phyloP scores from a whole-genome alignment of 2,797 vertebrate species.

The Myoxocephalus aenaeus region DNA sequence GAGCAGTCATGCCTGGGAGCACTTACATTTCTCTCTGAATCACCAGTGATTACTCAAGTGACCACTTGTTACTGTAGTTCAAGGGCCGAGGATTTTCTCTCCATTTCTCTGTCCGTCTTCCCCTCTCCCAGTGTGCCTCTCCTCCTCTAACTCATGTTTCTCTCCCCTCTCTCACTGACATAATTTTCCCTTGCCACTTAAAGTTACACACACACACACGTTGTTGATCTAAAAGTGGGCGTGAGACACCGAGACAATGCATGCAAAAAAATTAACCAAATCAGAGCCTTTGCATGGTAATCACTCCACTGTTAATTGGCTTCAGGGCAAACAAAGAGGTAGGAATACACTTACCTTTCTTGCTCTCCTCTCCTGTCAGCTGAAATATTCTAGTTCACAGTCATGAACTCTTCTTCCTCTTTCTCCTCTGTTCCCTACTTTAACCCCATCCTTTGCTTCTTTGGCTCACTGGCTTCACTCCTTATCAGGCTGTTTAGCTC shows the following conservation, averaged over 20 bases:
- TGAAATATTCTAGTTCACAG: constrained; percentile 41
- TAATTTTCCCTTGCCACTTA: constrained; percentile 75
- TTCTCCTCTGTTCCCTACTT: constrained; percentile 47
- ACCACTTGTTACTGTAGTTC: constrained; percentile 76
- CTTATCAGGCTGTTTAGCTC: constrained; percentile 33
- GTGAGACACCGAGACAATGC: constrained; percentile 47
- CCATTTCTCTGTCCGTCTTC: constrained; percentile 68
- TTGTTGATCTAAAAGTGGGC: constrained; percentile 63
- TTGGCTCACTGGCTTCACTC: constrained; percentile 26
- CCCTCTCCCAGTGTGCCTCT: constrained; percentile 63
- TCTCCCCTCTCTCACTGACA: constrained; percentile 73
- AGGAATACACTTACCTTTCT: constrained; percentile 65
- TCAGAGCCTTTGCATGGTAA: constrained; percentile 43
- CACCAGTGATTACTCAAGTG: constrained; percentile 79
- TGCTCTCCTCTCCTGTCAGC: constrained; percentile 48
- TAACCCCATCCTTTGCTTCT: constrained; percentile 60
- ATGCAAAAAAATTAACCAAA: constrained; percentile 40
- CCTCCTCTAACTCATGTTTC: constrained; percentile 63
- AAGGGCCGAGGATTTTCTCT: constrained; percentile 67
- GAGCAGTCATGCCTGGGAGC: constrained; percentile 70
- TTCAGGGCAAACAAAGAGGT: constrained; percentile 48
- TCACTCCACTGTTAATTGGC: constrained; percentile 50
- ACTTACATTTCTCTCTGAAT: constrained; percentile 82
- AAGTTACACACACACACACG: constrained; percentile 71
- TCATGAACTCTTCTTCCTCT: constrained; percentile 47